Evolutionary conservation across 2,797 vertebrate species (phyloP), one percentile per base, ranked within the genome.

Genomic region (Crocodylus rhombifer): DNA sequence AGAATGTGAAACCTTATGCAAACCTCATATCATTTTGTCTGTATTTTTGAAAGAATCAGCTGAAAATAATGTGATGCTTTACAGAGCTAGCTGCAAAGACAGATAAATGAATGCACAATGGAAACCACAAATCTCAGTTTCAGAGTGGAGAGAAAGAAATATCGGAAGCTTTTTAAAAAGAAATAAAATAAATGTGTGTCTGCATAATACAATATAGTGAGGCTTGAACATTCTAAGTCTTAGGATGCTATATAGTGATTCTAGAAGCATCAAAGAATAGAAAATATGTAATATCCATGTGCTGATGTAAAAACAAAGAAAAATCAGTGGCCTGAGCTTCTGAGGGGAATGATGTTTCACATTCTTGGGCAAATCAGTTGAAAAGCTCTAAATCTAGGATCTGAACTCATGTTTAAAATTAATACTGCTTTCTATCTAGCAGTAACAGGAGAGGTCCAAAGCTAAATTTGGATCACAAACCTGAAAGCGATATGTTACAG

Each of bases 251-350:
- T 5, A 17, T 2, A 20, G 1, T 5, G 7, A 65, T 69, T 94
- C 33, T 75, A 30, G 75, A 28, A 75, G 58, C 2, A 90, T 15
- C 21, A 78, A 84, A 93, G 61, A 2, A 84, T 21, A 86, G 2
- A 1, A 26, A 18, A 26, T 7, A 92, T 86, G n/a, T 60, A 60
- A 93, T 94, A 91, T 55, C 6, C 28, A 57, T 82, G 69, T 9
- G 14, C 2, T 51, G n/a, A 91, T 56, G 85, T 84, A 84, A 94
- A 92, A 91, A 26, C n/a, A 82, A 87, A 4, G 15, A 86, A 51
- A 87, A 14, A 25, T 71, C n/a, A 74, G 28, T 9, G 62, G 56
- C 14, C 10, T 75, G 18, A 58, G 4, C 67, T 25, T 90, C 55
- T 20, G 26, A 73, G 23, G 18, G 30, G 30, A 74, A 30, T 64